Evolutionary conservation across 2,113 vertebrate genomes (phyloP).

Genomic region (Cyanoderma ruficeps): DNA sequence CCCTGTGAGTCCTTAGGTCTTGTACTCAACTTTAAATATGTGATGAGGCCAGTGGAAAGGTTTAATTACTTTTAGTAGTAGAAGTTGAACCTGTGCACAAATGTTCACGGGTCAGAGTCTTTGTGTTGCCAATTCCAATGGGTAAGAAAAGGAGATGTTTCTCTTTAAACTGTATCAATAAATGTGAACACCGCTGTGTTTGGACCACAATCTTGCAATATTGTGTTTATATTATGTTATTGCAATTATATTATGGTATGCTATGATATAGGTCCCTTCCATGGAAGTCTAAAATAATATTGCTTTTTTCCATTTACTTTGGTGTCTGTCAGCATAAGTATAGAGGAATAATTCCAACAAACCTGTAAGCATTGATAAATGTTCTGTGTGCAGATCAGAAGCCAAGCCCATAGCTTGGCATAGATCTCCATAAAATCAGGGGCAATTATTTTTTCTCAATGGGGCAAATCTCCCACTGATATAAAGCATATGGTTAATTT

Average conservation of each 20-base stretch:
- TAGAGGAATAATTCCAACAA: background rate
- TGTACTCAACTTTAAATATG: background rate
- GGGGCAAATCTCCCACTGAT: background rate
- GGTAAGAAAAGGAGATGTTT: background rate
- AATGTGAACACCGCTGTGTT: background rate
- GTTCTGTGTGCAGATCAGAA: background rate
- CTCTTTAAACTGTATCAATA: background rate
- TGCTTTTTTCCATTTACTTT: background rate
- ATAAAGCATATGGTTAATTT: conserved; percentile 3
- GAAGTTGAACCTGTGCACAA: background rate
- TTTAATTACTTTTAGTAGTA: background rate
- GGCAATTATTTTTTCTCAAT: conserved; percentile 5
- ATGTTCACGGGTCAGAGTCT: background rate
- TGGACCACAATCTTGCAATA: background rate
- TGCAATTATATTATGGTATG: background rate
- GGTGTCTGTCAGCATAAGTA: background rate
- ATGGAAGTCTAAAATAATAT: background rate
- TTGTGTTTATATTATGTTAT: background rate
- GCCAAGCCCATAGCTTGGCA: background rate
- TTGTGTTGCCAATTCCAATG: background rate
- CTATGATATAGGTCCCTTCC: background rate
- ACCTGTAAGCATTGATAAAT: background rate
- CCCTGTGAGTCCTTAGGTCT: background rate
- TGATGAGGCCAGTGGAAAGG: background rate
- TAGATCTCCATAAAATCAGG: background rate